Evolutionary conservation across 2,113 vertebrate genomes (phyloP), one percentile per base, ranked within the genome.

Genomic region (Dasyornis broadbenti): DNA sequence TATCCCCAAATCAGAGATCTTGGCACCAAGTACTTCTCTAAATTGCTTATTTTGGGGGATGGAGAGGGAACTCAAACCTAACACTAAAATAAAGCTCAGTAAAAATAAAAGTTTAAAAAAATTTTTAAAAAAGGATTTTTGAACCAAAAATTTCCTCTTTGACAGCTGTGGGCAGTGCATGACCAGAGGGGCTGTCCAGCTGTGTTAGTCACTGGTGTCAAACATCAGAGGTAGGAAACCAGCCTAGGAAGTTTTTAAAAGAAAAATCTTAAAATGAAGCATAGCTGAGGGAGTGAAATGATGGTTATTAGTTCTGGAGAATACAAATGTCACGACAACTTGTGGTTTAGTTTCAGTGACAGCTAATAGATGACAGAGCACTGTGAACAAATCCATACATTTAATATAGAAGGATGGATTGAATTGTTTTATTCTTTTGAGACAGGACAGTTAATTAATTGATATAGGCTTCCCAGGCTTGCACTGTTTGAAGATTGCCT

Each of bases 381-480:
- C 7, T 27, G n/a, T 44, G 54, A 75, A 56, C 71, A 76, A 76
- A 59, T 31, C 68, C 60, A 17, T 85, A 23, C 35, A 68, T 84
- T 35, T 89, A 57, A 71, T 77, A 49, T 0, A 49, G 27, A 53
- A 61, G 39, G 78, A 44, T 5, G 8, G 49, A 40, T 86, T 64
- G 70, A 53, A 80, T 87, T 56, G 77, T 83, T 86, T 64, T 89
- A 56, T 75, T 80, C 49, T 92, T 75, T 80, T 47, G 37, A 86
- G 83, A 79, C 60, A 61, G 86, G 59, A 47, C 39, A 90, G n/a
- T 91, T 95, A 96, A 92, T 94, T 86, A 91, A 90, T 70, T 79
- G 57, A 63, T 72, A 59, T 12, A 52, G 86, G 49, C 63, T 95
- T 82, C 59, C 42, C 42, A 64, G 80, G 49, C 54, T 91, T 82